Evolutionary conservation across 2,113 vertebrate genomes (phyloP), one percentile per base, ranked within the genome.

Genomic region (Nycticryphes semicollaris): DNA sequence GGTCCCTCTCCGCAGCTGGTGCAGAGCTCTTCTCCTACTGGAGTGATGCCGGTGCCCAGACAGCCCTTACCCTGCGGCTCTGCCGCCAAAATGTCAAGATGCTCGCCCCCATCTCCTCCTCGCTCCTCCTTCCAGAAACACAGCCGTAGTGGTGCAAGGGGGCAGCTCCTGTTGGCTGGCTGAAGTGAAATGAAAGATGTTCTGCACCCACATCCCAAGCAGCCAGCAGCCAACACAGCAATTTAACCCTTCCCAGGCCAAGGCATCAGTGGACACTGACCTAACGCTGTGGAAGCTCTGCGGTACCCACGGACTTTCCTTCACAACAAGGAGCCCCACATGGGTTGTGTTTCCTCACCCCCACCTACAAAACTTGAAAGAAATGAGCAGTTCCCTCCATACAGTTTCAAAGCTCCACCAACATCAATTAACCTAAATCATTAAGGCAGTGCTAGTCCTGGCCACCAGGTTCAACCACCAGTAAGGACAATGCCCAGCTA

Each of bases 251-350:
- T 72, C 53, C 25, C 1, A 1, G 73, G 67, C 54, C 0, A 0
- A 60, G 51, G 56, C 0, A 0, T 31, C 2, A 9, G 43, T 0
- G 0, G 74, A 43, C 30, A 14, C 23, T 8, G 27, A 19, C 25
- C 43, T 62, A 10, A 12, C 1, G 16, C 47, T 35, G 35, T 51
- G 14, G 67, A 59, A 73, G 50, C 5, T 4, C 51, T 50, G 79
- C 0, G 1, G 62, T 14, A 30, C 27, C 45, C 48, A 5, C 1
- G 12, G n/a, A 47, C 23, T 74, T 12, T 74, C 17, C 43, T 47
- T 39, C 62, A 30, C 0, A 2, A 16, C 5, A 48, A 60, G 20
- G 35, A 75, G 62, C n/a, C 48, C 69, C 60, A 35, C 1, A 0
- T 2, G 20, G 39, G 15, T 3, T 23, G 16, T 1, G 3, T 50